A percentile compares a stretch with the other conserved stretches of the same genome.
These are phyloP conservation scores for Mallotus villosus DNA, from an alignment of 2,797 vertebrate species.

Conservation along the genomic window DNA sequence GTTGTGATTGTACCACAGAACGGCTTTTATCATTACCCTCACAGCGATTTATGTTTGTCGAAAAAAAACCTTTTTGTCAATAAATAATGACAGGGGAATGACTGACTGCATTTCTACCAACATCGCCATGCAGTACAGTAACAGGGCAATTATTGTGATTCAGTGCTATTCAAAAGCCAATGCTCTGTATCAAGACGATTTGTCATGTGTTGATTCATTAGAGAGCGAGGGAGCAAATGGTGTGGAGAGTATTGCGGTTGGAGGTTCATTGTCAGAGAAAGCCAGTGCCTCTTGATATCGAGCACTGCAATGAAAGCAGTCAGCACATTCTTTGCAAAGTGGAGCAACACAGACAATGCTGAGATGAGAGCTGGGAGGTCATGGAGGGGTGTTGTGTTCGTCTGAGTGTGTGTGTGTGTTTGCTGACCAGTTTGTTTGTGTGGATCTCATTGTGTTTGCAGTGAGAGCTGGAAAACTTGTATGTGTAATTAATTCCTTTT, in stretches of 20 bases:
- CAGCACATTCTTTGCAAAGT: slow-evolving; percentile 60
- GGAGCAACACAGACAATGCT: slow-evolving; percentile 53
- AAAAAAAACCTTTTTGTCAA: slow-evolving; percentile 29
- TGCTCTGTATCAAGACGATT: slow-evolving; percentile 33
- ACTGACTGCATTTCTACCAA: not conserved
- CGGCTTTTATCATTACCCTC: slow-evolving; percentile 27
- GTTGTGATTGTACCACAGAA: slow-evolving; percentile 17
- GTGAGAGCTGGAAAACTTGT: slow-evolving; percentile 57
- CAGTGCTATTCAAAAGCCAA: slow-evolving; percentile 36
- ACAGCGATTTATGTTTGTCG: slow-evolving; percentile 39
- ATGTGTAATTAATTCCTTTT: slow-evolving; percentile 62
- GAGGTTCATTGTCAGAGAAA: slow-evolving; percentile 34
- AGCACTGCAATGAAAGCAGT: slow-evolving; percentile 50
- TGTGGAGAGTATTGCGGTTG: slow-evolving; percentile 34
- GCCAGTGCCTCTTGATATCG: slow-evolving; percentile 40
- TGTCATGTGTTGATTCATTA: slow-evolving; percentile 55
- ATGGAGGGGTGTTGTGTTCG: slow-evolving; percentile 49
- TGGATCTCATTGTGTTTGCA: slow-evolving; percentile 61
- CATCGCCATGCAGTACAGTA: not conserved
- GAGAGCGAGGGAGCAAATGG: slow-evolving; percentile 37
- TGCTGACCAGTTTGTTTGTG: slow-evolving; percentile 69
- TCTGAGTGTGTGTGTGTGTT: slow-evolving; percentile 54
- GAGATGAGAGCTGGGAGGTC: slow-evolving; percentile 60
- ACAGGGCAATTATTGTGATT: slow-evolving; percentile 42
- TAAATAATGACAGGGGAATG: slow-evolving; percentile 9